phyloP scores from a whole-genome alignment of 2,113 vertebrate species.

The Bungarus multicinctus region DNA sequence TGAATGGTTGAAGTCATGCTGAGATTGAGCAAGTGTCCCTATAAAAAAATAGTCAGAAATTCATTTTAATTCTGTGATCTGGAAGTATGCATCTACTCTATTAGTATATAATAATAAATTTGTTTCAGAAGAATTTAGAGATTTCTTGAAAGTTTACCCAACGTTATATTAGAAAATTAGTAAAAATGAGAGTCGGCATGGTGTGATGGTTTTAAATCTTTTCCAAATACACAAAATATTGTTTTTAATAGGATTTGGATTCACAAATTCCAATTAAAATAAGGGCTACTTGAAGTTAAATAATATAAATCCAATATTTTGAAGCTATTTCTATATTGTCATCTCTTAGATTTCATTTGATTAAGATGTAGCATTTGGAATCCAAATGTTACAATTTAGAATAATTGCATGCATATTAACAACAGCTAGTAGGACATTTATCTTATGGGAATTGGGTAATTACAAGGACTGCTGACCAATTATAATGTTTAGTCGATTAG shows the following conservation, averaged over 20 bases:
- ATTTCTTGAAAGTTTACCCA: background rate
- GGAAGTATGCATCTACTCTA: background rate
- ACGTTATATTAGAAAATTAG: background rate
- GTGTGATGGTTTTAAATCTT: background rate
- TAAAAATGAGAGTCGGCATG: background rate
- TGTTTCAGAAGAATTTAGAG: background rate
- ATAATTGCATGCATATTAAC: constrained; percentile 17
- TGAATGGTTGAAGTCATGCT: background rate
- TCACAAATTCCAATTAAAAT: background rate
- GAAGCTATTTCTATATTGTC: background rate
- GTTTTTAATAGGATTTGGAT: background rate
- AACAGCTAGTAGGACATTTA: constrained; percentile 5
- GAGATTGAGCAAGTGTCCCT: background rate
- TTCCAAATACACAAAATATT: background rate
- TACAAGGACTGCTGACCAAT: constrained; percentile 27
- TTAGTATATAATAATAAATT: background rate
- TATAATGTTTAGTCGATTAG: constrained; percentile 33
- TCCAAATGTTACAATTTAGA: constrained; percentile 5
- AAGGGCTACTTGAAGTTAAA: background rate
- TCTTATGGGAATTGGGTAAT: constrained; percentile 27
- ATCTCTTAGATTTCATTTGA: background rate
- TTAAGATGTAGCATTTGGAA: constrained; percentile 2
- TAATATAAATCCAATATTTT: background rate
- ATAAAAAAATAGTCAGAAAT: background rate
- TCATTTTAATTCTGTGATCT: background rate